These are phyloP conservation scores for Sciurus carolinensis DNA, from an alignment of 2,797 vertebrate genomes.

Conservation along the genomic window DNA sequence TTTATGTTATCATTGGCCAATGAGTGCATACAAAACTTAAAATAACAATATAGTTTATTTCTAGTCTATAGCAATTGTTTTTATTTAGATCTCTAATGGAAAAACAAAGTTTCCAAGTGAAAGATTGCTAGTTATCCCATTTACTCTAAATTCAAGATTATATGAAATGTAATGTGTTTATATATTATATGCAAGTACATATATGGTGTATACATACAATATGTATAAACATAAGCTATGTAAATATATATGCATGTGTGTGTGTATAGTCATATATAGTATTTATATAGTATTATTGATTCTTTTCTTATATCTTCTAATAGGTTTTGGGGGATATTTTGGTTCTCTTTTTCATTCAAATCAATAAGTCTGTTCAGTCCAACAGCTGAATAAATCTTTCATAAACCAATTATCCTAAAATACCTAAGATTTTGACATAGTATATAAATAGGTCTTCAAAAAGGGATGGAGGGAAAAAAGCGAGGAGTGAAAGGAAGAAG, in stretches of 20 bases:
- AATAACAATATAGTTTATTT: neutral
- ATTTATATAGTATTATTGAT: neutral
- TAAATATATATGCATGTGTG: neutral
- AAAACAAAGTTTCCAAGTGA: slow-evolving; percentile 21
- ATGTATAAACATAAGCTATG: neutral
- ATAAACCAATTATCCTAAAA: slow-evolving; percentile 11
- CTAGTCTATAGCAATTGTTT: neutral
- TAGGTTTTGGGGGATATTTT: neutral
- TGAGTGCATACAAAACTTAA: neutral
- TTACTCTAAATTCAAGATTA: neutral
- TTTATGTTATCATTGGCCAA: neutral
- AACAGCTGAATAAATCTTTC: neutral
- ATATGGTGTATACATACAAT: neutral
- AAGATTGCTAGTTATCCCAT: neutral
- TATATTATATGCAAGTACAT: neutral
- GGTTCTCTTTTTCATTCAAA: neutral
- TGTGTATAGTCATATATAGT: neutral
- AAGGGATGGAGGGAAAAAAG: neutral
- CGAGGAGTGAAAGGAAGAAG: rapidly evolving
- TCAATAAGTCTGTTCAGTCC: neutral
- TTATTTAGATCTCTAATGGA: neutral
- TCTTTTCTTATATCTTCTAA: neutral
- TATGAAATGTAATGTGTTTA: neutral
- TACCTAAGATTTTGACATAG: neutral
- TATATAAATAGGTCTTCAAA: neutral